Evolutionary conservation across 2,113 vertebrate genomes (phyloP).

Genomic region (Erythrocercus mccallii): DNA sequence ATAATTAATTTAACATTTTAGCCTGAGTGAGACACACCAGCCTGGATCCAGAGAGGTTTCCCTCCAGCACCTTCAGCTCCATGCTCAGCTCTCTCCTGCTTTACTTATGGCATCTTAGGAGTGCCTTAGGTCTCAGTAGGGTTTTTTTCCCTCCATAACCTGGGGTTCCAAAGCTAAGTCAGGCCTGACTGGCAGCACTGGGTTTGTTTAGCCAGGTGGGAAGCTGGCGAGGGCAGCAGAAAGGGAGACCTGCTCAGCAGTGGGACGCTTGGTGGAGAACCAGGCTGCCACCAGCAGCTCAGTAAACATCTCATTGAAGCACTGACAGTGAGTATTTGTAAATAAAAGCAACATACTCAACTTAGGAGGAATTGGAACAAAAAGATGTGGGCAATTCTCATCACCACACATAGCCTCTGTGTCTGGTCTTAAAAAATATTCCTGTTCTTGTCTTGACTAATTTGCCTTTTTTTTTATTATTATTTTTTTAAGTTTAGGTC

Average conservation of each 20-base stretch:
- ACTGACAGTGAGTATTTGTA: neutral
- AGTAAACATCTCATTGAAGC: neutral
- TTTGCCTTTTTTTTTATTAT: neutral
- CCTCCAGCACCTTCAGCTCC: neutral
- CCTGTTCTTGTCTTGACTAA: neutral
- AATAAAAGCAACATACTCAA: neutral
- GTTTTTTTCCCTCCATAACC: neutral
- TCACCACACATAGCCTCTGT: neutral
- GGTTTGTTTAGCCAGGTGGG: neutral
- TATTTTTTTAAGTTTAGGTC: neutral
- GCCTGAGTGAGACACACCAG: neutral
- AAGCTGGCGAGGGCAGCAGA: neutral
- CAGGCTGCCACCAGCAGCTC: neutral
- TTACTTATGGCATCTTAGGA: neutral
- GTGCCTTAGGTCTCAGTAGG: neutral
- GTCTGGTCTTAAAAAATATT: neutral
- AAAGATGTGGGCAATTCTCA: neutral
- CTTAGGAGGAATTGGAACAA: neutral
- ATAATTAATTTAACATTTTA: neutral
- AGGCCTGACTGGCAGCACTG: neutral
- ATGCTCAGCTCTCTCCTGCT: neutral
- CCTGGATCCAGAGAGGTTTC: neutral
- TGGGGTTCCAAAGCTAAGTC: neutral
- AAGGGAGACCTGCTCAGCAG: neutral
- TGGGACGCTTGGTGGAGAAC: neutral